Evolutionary conservation across 2,888 invertebrate species (phyloP).

Genomic region (Drosophila buzzatii): DNA sequence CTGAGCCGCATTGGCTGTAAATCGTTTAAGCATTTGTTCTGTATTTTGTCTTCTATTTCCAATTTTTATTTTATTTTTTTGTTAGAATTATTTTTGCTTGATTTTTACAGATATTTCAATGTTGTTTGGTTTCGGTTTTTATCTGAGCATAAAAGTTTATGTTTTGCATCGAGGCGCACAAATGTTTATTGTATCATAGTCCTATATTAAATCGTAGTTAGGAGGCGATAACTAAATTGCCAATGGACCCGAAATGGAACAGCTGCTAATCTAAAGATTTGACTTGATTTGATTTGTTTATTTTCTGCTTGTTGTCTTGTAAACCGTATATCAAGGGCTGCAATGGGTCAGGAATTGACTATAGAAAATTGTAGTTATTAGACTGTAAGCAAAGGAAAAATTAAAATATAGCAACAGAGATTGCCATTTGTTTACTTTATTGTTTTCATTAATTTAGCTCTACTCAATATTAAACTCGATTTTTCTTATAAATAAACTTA

Average conservation of each 20-base stretch:
- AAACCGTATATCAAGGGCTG: conserved; percentile 2
- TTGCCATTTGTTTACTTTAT: no score
- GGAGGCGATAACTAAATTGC: conserved; percentile 54
- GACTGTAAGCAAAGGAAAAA: background rate
- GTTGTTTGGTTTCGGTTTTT: conserved; percentile 50
- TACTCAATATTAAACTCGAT: background rate
- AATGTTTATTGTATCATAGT: conserved; percentile 66
- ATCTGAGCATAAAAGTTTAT: conserved; percentile 77
- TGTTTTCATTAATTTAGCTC: background rate
- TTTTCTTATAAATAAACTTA: background rate
- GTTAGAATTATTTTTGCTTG: conserved; percentile 40
- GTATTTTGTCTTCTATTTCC: conserved; percentile 21
- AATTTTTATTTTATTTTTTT: background rate
- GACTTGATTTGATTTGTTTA: conserved; percentile 67
- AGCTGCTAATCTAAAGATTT: conserved; percentile 70
- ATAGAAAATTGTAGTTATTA: background rate
- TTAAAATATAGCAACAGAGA: no score
- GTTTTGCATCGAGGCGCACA: conserved; percentile 51
- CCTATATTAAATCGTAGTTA: conserved; percentile 78
- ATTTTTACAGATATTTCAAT: conserved; percentile 60
- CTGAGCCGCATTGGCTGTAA: conserved; percentile 62
- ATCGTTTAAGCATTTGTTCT: conserved; percentile 78
- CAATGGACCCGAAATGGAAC: conserved; percentile 38
- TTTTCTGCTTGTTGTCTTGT: conserved; percentile 38
- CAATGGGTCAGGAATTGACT: background rate